phyloP scores from a whole-genome alignment of 2,113 vertebrate species.

The Lichenostomus cassidix region DNA sequence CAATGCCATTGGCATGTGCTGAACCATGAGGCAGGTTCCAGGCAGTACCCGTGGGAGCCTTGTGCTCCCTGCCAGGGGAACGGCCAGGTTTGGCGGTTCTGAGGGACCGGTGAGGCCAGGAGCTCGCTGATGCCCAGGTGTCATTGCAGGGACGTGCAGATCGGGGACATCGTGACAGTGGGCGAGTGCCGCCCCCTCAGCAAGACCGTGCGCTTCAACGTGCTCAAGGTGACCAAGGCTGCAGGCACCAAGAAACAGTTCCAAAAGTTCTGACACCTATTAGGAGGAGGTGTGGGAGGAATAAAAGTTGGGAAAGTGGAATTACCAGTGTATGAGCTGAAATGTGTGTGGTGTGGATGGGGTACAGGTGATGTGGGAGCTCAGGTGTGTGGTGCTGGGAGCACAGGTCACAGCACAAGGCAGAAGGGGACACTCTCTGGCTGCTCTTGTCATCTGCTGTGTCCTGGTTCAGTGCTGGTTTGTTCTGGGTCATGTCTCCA shows the following conservation, averaged over 20 bases:
- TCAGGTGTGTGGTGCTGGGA: background rate
- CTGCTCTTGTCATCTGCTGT: background rate
- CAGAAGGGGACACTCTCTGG: background rate
- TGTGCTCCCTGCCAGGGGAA: rapidly evolving
- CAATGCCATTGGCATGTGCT: background rate
- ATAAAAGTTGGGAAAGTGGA: background rate
- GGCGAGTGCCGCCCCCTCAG: constrained; percentile 3
- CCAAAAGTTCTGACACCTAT: background rate
- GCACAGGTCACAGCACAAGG: background rate
- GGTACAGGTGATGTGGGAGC: rapidly evolving
- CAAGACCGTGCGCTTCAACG: constrained; percentile 24
- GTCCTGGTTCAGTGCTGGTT: background rate
- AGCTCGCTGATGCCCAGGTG: background rate
- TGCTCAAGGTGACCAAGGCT: constrained; percentile 27
- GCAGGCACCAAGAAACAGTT: constrained; percentile 10
- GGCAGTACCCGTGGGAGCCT: background rate
- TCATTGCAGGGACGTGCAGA: background rate
- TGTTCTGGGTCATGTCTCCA: background rate
- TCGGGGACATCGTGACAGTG: background rate
- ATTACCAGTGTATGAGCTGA: background rate
- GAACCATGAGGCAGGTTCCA: background rate
- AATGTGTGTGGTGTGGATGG: background rate
- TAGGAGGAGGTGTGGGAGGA: background rate
- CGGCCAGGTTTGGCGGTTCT: rapidly evolving
- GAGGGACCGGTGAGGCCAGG: rapidly evolving